Evolutionary conservation across 2,113 vertebrate genomes (phyloP).

Genomic region (Deroptyus accipitrinus): DNA sequence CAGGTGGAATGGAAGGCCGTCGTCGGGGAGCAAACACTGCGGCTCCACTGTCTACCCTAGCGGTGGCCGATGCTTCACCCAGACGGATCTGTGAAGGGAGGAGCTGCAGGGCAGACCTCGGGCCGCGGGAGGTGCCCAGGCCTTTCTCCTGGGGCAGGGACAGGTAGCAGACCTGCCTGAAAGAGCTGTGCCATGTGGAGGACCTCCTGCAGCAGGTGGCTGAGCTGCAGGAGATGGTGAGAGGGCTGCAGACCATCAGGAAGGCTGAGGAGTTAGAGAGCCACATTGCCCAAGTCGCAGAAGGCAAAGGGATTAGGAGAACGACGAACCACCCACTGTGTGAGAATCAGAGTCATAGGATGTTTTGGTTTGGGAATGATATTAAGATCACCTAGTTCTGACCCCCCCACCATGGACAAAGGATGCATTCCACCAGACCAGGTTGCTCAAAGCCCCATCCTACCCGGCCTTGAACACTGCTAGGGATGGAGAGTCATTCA

Average conservation of each 20-base stretch:
- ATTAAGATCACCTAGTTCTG: neutral
- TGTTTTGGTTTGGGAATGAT: neutral
- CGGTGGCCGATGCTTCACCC: neutral
- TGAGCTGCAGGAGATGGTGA: neutral
- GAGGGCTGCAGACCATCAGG: neutral
- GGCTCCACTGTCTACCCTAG: neutral
- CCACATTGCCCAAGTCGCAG: neutral
- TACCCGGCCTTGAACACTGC: neutral
- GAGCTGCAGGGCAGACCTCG: neutral
- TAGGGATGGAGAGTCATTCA: neutral
- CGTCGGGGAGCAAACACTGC: neutral
- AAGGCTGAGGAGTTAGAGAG: neutral
- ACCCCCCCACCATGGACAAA: neutral
- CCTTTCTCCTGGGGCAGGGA: neutral
- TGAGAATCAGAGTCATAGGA: neutral
- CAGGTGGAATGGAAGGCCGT: neutral
- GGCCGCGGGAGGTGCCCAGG: neutral
- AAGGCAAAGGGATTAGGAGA: neutral
- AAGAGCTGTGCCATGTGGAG: neutral
- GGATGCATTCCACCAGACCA: neutral
- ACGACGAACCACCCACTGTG: neutral
- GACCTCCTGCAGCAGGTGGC: neutral
- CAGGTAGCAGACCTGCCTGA: neutral
- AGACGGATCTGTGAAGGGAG: neutral
- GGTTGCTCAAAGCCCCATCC: neutral